Percentiles rank a stretch among this genome's conserved stretches.
phyloP scores from a whole-genome alignment of 2,113 vertebrate species.

The Rana temporaria region DNA sequence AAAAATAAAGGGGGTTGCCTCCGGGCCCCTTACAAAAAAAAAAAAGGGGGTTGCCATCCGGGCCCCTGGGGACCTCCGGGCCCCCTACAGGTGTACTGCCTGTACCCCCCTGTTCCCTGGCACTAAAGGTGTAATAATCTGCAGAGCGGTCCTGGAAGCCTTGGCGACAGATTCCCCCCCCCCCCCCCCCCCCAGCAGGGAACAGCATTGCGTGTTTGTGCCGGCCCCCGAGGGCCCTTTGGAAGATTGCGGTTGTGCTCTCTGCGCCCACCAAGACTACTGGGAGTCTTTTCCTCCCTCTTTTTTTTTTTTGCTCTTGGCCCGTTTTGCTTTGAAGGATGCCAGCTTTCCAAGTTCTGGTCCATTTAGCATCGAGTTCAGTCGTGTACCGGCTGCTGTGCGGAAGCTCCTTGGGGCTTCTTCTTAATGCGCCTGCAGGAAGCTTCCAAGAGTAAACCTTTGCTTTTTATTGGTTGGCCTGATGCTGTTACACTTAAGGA shows the following conservation, averaged over 20 bases:
- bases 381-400: conserved; percentile 24
- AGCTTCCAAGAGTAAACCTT: conserved; percentile 30
- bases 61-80: too few relatives aligned
- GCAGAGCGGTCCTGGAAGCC: background rate
- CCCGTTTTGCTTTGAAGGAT: conserved; percentile 43
- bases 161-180: background rate
- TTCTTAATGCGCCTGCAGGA: conserved; percentile 25
- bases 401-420: conserved; percentile 45
- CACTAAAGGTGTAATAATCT: background rate
- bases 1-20: too few relatives aligned
- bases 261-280: background rate
- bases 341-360: conserved; percentile 36
- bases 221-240: too few relatives aligned
- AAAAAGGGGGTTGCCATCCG: too few relatives aligned
- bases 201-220: too few relatives aligned
- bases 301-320: conserved; percentile 17
- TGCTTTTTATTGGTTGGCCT: conserved; percentile 41
- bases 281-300: conserved; percentile 2
- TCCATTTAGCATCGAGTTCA: conserved; percentile 56
- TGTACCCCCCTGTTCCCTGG: background rate
- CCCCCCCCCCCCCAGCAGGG: background rate
- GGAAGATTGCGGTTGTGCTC: too few relatives aligned
- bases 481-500: conserved; percentile 44
- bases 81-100: too few relatives aligned
- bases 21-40: too few relatives aligned